These are phyloP conservation scores for Lypha dubia DNA, from an alignment of 2,888 invertebrate species.

Conservation along the genomic window DNA sequence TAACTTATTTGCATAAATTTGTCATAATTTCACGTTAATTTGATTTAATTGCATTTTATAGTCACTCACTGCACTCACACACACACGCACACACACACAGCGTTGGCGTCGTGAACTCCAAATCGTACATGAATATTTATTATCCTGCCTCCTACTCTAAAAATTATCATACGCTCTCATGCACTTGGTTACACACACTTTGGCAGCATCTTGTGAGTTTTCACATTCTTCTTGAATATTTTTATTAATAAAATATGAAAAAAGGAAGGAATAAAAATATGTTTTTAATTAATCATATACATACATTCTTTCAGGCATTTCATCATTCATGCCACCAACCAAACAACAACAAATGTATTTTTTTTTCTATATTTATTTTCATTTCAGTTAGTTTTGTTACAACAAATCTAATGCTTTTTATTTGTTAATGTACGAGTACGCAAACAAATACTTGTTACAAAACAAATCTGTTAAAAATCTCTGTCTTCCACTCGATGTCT, in stretches of 20 bases:
- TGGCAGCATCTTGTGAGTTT: conserved; percentile 38
- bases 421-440: conserved; percentile 31
- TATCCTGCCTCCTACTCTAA: conserved; percentile 39
- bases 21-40: conserved; percentile 82
- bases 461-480: conserved; percentile 50
- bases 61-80: conserved; percentile 28
- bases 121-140: neutral
- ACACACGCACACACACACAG: too few species aligned
- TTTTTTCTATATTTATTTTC: conserved; percentile 43
- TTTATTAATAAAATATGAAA: neutral
- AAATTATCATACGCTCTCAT: conserved; percentile 19
- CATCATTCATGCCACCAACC: conserved; percentile 15
- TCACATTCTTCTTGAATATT: conserved; percentile 21
- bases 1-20: conserved; percentile 81
- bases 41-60: conserved; percentile 80
- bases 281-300: conserved; percentile 58
- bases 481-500: neutral
- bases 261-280: conserved; percentile 8
- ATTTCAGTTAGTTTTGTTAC: conserved; percentile 63
- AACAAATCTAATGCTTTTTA: conserved; percentile 56
- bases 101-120: conserved; percentile 44
- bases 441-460: conserved; percentile 39
- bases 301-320: conserved; percentile 25
- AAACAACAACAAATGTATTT: conserved; percentile 15
- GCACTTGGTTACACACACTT: conserved; percentile 55